Conservation (phyloP, 92 coral and sea anemone species). For the Porites cylindrica region DNA sequence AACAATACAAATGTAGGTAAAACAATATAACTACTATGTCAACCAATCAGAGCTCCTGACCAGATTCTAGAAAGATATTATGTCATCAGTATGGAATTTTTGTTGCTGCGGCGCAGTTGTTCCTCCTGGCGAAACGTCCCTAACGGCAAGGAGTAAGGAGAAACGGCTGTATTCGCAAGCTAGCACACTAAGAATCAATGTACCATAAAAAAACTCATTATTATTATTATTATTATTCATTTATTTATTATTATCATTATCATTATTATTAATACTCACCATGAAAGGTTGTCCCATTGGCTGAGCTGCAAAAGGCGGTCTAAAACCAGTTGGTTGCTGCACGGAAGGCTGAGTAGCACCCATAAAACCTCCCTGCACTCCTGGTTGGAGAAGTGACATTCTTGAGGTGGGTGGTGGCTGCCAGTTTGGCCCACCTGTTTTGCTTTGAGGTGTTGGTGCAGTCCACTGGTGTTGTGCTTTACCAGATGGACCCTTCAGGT, state of each 20-base stretch:
- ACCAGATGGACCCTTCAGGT: conserved; percentile 59
- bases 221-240: no score
- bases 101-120: no score
- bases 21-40: no score
- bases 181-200: no score
- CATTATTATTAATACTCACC: conserved; percentile 40
- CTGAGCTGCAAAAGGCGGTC: conserved; percentile 73
- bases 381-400: conserved; percentile 64
- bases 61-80: no score
- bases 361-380: conserved; percentile 56
- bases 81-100: no score
- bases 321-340: conserved; percentile 71
- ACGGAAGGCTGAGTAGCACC: conserved; percentile 47
- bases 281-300: conserved; percentile 83
- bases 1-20: no score
- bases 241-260: background rate
- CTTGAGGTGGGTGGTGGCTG: conserved; percentile 80
- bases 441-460: conserved; percentile 88
- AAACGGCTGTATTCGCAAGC: no score
- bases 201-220: no score
- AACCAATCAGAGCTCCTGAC: no score
- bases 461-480: conserved; percentile 95
- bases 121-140: no score
- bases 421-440: conserved; percentile 98
- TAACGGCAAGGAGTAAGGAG: no score